phyloP scores from a whole-genome alignment of 2,113 vertebrate genomes.

The Pygathrix nemaeus region DNA sequence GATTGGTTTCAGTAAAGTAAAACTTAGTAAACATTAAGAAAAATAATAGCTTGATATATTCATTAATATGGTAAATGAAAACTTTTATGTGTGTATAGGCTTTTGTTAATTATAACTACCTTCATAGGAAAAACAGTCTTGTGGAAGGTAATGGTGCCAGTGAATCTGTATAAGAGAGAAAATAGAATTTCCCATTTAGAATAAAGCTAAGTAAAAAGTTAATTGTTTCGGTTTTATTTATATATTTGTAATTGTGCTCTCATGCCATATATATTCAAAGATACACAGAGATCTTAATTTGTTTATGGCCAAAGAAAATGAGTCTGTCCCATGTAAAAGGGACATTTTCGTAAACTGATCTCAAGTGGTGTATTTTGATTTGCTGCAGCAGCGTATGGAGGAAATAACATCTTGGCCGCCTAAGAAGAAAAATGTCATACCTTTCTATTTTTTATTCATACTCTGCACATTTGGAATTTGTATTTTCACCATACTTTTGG shows the following conservation, averaged over 20 bases:
- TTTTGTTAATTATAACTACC: constrained; percentile 44
- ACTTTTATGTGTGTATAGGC: neutral
- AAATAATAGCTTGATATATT: neutral
- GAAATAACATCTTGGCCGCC: neutral
- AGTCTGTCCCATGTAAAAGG: neutral
- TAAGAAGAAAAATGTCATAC: neutral
- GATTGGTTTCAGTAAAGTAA: neutral
- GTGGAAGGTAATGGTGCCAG: neutral
- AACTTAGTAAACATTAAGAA: neutral
- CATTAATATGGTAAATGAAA: neutral
- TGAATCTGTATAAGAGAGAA: neutral
- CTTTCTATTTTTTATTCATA: neutral
- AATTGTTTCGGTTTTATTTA: constrained; percentile 44
- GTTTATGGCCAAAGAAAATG: neutral
- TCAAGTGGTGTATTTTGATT: neutral
- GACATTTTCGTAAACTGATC: neutral
- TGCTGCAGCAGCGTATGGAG: neutral
- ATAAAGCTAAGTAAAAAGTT: constrained; percentile 9
- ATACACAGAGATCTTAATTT: neutral
- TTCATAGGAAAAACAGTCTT: constrained; percentile 5
- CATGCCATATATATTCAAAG: neutral
- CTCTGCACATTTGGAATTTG: neutral
- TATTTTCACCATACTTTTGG: constrained; percentile 7
- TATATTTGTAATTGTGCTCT: constrained; percentile 28
- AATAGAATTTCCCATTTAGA: constrained; percentile 6